Percentiles rank a stretch among this genome's conserved stretches.
Evolutionary conservation across 2,797 vertebrate genomes (phyloP).

Genomic region (Danio jaintianensis): DNA sequence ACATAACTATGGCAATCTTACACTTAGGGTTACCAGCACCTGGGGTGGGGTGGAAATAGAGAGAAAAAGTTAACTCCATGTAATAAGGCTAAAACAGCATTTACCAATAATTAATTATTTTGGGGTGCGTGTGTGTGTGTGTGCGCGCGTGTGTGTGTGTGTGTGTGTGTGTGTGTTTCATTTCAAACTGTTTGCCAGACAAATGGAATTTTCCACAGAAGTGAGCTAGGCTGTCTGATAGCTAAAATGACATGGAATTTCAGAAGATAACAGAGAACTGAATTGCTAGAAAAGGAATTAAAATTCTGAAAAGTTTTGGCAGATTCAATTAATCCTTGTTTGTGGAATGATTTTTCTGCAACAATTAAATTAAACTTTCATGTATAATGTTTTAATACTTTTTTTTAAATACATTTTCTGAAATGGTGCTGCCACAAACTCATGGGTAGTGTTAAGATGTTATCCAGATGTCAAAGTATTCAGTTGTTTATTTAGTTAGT

Average conservation of each 20-base stretch:
- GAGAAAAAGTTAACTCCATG: too few relatives aligned
- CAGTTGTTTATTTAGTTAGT: too few relatives aligned
- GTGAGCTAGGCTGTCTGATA: constrained; percentile 8
- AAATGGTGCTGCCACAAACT: background rate
- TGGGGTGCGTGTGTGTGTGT: too few relatives aligned
- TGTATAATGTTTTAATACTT: background rate
- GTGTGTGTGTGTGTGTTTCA: background rate
- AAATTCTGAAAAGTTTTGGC: background rate
- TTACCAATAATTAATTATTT: background rate
- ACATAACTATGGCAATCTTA: constrained; percentile 90
- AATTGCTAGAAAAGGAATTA: background rate
- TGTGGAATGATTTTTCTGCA: background rate
- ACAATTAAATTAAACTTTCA: background rate
- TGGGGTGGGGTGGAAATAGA: constrained; percentile 61
- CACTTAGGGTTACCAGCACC: constrained; percentile 88
- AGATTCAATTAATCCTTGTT: background rate
- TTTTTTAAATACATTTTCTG: background rate
- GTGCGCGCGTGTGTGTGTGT: background rate
- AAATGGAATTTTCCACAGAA: background rate
- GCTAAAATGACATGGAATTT: background rate
- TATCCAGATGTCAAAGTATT: background rate
- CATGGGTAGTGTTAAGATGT: background rate
- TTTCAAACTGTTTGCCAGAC: background rate
- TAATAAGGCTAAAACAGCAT: background rate
- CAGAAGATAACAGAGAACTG: too few relatives aligned